Conservation (phyloP, 2,797 vertebrate species). For the Halcyon smyrnensis region DNA sequence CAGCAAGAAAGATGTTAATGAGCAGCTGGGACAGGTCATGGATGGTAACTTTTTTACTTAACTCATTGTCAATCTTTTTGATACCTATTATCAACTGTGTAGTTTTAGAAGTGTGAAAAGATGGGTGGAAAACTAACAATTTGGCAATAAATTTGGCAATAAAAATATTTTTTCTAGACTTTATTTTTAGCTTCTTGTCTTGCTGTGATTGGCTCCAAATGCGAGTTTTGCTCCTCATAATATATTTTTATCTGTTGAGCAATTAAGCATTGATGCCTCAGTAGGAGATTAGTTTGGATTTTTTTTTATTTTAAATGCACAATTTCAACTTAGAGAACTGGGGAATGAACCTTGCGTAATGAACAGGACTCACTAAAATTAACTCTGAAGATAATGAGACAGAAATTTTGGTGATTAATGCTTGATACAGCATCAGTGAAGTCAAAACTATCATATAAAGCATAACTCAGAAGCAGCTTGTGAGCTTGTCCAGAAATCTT, state of each 20-base stretch:
- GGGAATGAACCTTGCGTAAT: background rate
- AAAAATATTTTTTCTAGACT: background rate
- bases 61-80: background rate
- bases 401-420: constrained; percentile 26
- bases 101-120: constrained; percentile 4
- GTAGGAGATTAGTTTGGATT: background rate
- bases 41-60: background rate
- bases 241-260: background rate
- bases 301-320: constrained; percentile 4
- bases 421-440: background rate
- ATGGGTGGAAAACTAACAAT: background rate
- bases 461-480: background rate
- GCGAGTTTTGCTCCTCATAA: background rate
- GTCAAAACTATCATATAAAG: background rate
- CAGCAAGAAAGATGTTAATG: background rate
- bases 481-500: background rate
- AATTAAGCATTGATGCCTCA: background rate
- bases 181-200: background rate
- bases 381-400: background rate
- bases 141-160: background rate
- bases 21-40: background rate
- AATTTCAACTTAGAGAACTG: background rate
- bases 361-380: background rate
- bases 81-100: background rate
- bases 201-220: background rate